phyloP scores from a whole-genome alignment of 2,797 vertebrate species.

The Eidolon dupreanum region DNA sequence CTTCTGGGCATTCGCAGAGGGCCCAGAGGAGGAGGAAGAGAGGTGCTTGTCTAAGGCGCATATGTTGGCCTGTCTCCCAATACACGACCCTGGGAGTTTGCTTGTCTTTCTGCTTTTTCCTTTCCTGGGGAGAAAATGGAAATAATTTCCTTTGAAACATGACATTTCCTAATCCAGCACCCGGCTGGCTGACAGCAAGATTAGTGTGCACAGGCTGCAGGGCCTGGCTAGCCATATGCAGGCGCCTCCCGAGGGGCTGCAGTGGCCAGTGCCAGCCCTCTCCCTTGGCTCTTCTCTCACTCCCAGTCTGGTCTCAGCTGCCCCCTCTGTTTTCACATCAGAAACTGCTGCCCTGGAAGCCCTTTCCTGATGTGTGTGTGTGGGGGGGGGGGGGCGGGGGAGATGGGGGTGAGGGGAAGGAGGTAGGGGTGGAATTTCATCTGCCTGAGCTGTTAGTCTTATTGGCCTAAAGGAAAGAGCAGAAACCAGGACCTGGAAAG shows the following conservation, averaged over 20 bases:
- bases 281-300: neutral
- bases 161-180: constrained; percentile 78
- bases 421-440: neutral
- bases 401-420: too few relatives aligned
- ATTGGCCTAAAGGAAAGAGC: neutral
- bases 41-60: neutral
- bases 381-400: neutral
- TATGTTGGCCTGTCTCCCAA: constrained; percentile 29
- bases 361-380: neutral
- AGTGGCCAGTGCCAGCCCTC: neutral
- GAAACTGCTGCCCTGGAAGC: neutral
- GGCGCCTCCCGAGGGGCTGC: neutral
- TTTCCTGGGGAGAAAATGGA: constrained; percentile 74
- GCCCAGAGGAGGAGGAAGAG: neutral
- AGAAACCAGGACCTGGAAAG: too few relatives aligned
- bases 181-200: constrained; percentile 74
- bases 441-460: neutral
- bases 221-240: constrained; percentile 68
- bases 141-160: constrained; percentile 80
- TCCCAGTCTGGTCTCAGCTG: neutral
- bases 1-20: neutral
- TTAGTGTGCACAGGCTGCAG: constrained; percentile 49
- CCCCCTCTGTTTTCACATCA: neutral
- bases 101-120: constrained; percentile 73
- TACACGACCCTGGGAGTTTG: constrained; percentile 44